These are phyloP conservation scores for Nemapogon koenigi DNA, from an alignment of 2,888 invertebrate species.

Conservation along the genomic window DNA sequence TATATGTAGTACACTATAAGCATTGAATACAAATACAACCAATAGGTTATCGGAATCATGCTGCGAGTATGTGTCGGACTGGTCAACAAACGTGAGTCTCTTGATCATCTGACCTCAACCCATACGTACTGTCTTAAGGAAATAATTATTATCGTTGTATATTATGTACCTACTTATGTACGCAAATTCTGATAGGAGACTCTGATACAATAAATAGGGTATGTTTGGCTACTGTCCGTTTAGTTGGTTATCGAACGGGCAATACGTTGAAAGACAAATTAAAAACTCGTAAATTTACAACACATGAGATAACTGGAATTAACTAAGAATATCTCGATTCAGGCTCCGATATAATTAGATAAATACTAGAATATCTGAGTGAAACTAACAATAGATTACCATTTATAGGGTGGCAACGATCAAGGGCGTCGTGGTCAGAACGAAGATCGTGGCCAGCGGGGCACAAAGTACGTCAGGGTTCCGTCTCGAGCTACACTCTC, in stretches of 20 bases:
- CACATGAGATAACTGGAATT: no score
- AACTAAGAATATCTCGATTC: no score
- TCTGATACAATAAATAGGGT: slow-evolving; percentile 41
- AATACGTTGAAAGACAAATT: background rate
- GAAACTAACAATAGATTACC: background rate
- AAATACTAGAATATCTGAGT: background rate
- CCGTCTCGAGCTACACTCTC: slow-evolving; percentile 60
- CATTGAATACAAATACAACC: no score
- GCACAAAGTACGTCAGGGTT: slow-evolving; percentile 55
- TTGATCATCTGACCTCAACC: slow-evolving; percentile 47
- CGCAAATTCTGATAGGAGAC: slow-evolving; percentile 44
- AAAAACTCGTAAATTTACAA: background rate
- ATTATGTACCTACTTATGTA: slow-evolving; percentile 40
- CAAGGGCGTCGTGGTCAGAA: slow-evolving; percentile 44
- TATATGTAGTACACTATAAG: no score
- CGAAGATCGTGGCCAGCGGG: slow-evolving; percentile 45
- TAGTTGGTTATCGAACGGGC: slow-evolving; percentile 6
- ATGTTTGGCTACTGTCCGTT: slow-evolving; percentile 24
- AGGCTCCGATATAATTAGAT: no score
- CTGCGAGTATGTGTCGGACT: slow-evolving; percentile 32
- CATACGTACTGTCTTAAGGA: slow-evolving; percentile 1
- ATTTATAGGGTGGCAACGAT: slow-evolving; percentile 50
- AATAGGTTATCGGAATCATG: slow-evolving; percentile 50
- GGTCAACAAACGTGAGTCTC: slow-evolving; percentile 40
- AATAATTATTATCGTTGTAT: slow-evolving; percentile 19